Conservation (phyloP, 2,888 invertebrate genomes). For the Amphipyra tragopoginis region DNA sequence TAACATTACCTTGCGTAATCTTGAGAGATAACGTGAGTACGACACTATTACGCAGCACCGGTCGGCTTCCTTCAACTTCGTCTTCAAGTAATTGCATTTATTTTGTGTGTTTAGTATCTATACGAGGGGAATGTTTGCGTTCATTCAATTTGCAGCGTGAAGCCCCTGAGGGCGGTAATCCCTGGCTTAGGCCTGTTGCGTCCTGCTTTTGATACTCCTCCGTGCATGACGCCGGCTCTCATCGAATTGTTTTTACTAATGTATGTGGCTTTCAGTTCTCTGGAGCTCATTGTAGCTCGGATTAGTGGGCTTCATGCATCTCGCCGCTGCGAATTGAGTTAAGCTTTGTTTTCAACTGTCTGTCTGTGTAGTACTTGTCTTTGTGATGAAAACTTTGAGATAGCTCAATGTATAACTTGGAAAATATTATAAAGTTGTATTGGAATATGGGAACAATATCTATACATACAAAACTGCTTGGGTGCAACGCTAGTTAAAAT, state of each 20-base stretch:
- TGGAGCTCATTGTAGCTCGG: conserved; percentile 19
- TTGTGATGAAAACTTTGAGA: not conserved
- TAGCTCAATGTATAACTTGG: not conserved
- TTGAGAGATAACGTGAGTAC: conserved; percentile 29
- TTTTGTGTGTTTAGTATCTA: conserved; percentile 68
- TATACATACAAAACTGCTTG: no score
- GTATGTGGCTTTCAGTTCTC: conserved; percentile 37
- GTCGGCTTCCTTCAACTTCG: conserved; percentile 55
- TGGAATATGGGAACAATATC: no score
- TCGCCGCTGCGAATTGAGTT: not conserved
- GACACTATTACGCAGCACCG: conserved; percentile 41
- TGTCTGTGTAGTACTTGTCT: not conserved
- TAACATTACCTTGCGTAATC: conserved; percentile 19
- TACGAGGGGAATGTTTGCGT: conserved; percentile 74
- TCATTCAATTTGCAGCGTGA: conserved; percentile 86
- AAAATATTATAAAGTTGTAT: no score
- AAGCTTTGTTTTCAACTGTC: conserved; percentile 3
- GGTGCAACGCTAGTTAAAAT: no score
- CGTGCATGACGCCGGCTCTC: conserved; percentile 39
- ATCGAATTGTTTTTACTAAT: conserved; percentile 60
- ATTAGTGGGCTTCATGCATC: conserved; percentile 16
- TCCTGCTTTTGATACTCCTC: conserved; percentile 76
- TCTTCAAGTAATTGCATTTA: conserved; percentile 68
- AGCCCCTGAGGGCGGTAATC: conserved; percentile 86
- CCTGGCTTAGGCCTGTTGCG: conserved; percentile 84